A percentile compares a stretch with the other conserved stretches of the same genome.
phyloP scores from a whole-genome alignment of 2,113 vertebrate genomes.

The Lipotes vexillifer region DNA sequence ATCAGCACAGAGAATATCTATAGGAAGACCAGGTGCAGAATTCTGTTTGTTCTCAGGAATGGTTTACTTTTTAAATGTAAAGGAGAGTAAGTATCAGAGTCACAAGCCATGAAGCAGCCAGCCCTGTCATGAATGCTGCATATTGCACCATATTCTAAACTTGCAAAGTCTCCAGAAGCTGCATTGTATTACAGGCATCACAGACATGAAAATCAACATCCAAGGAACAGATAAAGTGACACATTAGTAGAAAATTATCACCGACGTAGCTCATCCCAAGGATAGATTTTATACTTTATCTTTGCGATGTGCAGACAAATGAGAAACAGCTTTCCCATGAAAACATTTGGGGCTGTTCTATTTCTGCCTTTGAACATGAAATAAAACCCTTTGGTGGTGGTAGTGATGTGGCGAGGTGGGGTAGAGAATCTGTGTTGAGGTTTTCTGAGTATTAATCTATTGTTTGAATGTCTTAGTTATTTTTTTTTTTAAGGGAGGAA shows the following conservation, averaged over 20 bases:
- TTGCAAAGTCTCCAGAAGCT: neutral
- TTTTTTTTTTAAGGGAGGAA: neutral
- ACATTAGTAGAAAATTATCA: constrained; percentile 8
- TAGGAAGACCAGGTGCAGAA: neutral
- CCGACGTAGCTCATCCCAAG: neutral
- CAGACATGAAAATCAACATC: neutral
- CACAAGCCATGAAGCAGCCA: neutral
- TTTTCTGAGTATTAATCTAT: constrained; percentile 33
- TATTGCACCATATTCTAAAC: neutral
- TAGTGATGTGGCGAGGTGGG: neutral
- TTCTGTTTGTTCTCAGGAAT: neutral
- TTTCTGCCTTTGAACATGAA: constrained; percentile 34
- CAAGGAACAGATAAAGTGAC: neutral
- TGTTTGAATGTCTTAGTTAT: neutral
- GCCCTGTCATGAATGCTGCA: neutral
- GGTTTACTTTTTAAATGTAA: constrained; percentile 29
- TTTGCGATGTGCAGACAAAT: neutral
- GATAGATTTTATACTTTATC: neutral
- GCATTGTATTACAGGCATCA: neutral
- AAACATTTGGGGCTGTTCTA: neutral
- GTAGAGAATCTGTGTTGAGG: neutral
- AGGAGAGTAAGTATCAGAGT: neutral
- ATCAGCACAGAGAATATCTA: neutral
- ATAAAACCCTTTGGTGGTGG: neutral
- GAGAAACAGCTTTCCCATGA: neutral